Conservation (phyloP, 2,888 invertebrate genomes). For the Pristionchus arcanus region DNA sequence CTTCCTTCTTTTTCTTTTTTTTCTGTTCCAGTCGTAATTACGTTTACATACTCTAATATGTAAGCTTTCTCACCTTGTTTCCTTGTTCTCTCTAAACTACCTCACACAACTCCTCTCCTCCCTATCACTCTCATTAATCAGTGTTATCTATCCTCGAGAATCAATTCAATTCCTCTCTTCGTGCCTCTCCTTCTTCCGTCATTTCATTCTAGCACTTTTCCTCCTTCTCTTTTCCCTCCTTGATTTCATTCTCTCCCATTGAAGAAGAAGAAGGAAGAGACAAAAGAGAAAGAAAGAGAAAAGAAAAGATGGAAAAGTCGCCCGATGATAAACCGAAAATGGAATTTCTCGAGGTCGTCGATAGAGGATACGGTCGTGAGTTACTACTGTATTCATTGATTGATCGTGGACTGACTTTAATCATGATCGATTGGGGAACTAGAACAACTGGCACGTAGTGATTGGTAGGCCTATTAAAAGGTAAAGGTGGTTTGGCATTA, state of each 20-base stretch:
- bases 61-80: not conserved
- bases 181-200: not conserved
- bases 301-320: slow-evolving; percentile 9
- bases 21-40: not conserved
- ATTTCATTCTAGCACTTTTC: slow-evolving; percentile 28
- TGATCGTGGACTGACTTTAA: not conserved
- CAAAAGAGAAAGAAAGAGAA: not conserved
- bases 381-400: not conserved
- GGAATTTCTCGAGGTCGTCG: slow-evolving; percentile 55
- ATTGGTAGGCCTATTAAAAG: too few relatives aligned
- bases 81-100: not conserved
- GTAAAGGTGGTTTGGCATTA: too few relatives aligned
- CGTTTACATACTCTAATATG: not conserved
- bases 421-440: too few relatives aligned
- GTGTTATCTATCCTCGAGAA: not conserved
- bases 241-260: slow-evolving; percentile 43
- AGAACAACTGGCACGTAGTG: too few relatives aligned
- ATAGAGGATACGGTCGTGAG: slow-evolving; percentile 55
- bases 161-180: slow-evolving; percentile 23
- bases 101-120: not conserved
- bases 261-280: slow-evolving; percentile 18
- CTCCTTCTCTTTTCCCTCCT: slow-evolving; percentile 11
- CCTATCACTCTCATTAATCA: not conserved
- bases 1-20: not conserved
- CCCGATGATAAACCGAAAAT: slow-evolving; percentile 41